Conservation (phyloP, 2,113 vertebrate genomes). For the Rhegmatorhina hoffmannsi region DNA sequence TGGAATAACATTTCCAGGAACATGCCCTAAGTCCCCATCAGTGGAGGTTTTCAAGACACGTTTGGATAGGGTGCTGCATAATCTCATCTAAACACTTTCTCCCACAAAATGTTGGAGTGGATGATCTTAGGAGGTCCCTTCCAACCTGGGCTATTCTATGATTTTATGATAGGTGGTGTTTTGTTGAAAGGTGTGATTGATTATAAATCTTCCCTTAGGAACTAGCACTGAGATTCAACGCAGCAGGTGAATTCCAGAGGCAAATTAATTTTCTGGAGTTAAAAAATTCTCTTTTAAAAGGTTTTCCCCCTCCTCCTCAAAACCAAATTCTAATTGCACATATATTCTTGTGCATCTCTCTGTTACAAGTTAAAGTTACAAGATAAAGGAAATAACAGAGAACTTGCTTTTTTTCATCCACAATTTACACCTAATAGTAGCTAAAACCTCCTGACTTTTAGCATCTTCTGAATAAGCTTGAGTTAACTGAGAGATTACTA, state of each 20-base stretch:
- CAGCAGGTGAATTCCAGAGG: background rate
- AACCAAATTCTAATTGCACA: background rate
- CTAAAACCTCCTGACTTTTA: background rate
- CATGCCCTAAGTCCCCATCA: background rate
- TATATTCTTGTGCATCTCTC: background rate
- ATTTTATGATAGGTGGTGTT: background rate
- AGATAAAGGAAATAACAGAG: background rate
- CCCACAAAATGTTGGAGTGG: background rate
- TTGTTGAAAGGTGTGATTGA: background rate
- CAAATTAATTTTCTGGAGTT: background rate
- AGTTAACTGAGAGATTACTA: background rate
- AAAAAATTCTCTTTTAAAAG: background rate
- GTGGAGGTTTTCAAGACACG: background rate
- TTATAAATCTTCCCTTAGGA: background rate
- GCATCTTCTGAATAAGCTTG: background rate
- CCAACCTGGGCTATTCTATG: background rate
- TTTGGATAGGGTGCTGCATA: background rate
- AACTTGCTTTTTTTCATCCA: background rate
- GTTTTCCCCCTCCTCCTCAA: background rate
- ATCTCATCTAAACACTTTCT: background rate
- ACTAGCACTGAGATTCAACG: background rate
- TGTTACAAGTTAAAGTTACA: background rate
- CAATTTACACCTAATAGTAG: background rate
- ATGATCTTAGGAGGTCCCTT: background rate
- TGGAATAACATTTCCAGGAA: background rate